Conservation (phyloP, 2,113 vertebrate species). For the Boleophthalmus pectinirostris region DNA sequence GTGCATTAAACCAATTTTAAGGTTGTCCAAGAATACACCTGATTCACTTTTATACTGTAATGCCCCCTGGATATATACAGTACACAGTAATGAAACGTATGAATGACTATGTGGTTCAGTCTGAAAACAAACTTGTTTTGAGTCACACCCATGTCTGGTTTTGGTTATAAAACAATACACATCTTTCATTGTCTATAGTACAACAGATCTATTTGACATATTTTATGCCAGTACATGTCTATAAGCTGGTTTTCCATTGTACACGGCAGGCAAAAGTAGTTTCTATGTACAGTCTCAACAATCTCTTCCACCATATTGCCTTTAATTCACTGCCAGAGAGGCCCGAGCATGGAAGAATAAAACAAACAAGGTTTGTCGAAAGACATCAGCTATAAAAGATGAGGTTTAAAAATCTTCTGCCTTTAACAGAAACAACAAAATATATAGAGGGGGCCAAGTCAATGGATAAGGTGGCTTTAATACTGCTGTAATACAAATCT, state of each 20-base stretch:
- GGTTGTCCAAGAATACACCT: conserved; percentile 68
- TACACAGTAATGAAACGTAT: conserved; percentile 57
- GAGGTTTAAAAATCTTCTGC: conserved; percentile 25
- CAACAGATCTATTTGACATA: conserved; percentile 76
- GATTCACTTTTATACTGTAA: conserved; percentile 69
- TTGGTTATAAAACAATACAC: conserved; percentile 81
- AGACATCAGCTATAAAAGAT: conserved; percentile 51
- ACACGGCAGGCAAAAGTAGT: conserved; percentile 74
- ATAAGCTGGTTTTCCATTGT: conserved; percentile 74
- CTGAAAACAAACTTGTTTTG: conserved; percentile 78
- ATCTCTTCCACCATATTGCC: conserved; percentile 75
- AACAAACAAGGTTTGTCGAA: conserved; percentile 29
- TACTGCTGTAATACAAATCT: conserved; percentile 64
- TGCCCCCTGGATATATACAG: conserved; percentile 61
- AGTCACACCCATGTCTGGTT: conserved; percentile 78
- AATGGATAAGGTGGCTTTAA: conserved; percentile 59
- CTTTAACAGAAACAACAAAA: conserved; percentile 29
- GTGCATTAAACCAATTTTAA: conserved; percentile 75
- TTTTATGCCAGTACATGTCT: conserved; percentile 70
- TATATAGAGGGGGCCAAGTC: conserved; percentile 30
- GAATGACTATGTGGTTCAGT: conserved; percentile 69
- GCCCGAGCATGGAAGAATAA: conserved; percentile 42
- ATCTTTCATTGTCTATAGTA: conserved; percentile 75
- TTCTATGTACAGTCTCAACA: conserved; percentile 78
- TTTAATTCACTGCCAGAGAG: conserved; percentile 64